Conservation (phyloP, 2,113 vertebrate genomes). For the Spermophilus dauricus region DNA sequence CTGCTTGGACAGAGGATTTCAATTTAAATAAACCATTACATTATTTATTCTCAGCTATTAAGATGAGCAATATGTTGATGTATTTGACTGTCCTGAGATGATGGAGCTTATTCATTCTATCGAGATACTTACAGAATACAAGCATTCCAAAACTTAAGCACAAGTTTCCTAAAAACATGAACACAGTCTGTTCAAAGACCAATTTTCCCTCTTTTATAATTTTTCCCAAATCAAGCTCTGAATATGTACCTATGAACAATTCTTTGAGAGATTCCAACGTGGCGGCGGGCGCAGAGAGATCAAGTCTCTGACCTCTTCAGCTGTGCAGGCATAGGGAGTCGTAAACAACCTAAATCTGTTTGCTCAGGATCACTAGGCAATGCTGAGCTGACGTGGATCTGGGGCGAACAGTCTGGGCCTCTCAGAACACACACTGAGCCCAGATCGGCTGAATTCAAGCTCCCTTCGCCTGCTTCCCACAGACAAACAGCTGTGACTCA, state of each 20-base stretch:
- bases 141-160: background rate
- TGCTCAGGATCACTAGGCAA: no score
- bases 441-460: no score
- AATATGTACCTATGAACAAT: background rate
- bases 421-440: no score
- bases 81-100: background rate
- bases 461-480: no score
- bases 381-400: no score
- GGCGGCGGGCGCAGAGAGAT: no score
- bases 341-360: no score
- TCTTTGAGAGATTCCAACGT: no score
- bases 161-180: background rate
- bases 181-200: background rate
- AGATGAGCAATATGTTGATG: background rate
- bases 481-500: no score
- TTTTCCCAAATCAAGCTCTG: conserved; percentile 14
- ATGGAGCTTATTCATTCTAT: background rate
- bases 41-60: background rate
- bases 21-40: background rate
- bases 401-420: no score
- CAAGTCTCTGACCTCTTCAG: no score
- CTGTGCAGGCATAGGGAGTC: no score
- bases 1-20: background rate
- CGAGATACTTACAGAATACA: background rate
- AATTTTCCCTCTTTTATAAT: background rate